Conservation (phyloP, 2,888 invertebrate species). For the Adela reaumurella region DNA sequence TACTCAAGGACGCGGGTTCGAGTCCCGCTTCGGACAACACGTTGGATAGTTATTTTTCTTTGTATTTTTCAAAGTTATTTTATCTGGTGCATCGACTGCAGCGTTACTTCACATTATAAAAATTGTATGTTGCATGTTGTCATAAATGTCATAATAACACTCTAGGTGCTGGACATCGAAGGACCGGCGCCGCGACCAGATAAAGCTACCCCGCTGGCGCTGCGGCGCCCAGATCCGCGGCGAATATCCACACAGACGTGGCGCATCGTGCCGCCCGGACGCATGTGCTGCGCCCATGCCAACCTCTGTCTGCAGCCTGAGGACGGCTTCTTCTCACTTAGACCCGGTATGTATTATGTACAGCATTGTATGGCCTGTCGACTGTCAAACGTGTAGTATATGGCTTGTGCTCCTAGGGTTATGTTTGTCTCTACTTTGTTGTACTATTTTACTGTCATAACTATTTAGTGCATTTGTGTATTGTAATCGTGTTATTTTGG, state of each 20-base stretch:
- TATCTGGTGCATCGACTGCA: too few species aligned
- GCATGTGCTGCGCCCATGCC: slow-evolving; percentile 82
- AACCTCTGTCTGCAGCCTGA: slow-evolving; percentile 83
- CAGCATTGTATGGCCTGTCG: neutral
- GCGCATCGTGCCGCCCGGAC: slow-evolving; percentile 79
- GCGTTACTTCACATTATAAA: too few species aligned
- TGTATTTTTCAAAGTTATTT: too few species aligned
- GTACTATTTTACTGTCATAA: too few species aligned
- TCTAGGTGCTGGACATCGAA: slow-evolving; percentile 86
- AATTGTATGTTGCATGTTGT: too few species aligned
- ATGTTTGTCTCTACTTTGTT: too few species aligned
- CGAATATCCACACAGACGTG: slow-evolving; percentile 90
- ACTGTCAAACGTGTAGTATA: neutral
- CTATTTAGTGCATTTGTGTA: too few species aligned
- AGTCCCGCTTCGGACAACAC: too few species aligned
- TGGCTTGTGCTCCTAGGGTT: neutral
- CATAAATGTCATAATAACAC: slow-evolving; percentile 10
- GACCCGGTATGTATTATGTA: slow-evolving; percentile 27
- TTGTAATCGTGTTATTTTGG: too few species aligned
- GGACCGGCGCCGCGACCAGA: slow-evolving; percentile 84
- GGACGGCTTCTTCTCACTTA: slow-evolving; percentile 57
- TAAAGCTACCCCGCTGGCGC: slow-evolving; percentile 63
- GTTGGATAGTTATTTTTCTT: too few species aligned
- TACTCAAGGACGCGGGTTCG: too few species aligned
- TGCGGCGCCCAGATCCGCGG: slow-evolving; percentile 80